phyloP scores from a whole-genome alignment of 1,140 invertebrate genomes.

The Drosophila teissieri region DNA sequence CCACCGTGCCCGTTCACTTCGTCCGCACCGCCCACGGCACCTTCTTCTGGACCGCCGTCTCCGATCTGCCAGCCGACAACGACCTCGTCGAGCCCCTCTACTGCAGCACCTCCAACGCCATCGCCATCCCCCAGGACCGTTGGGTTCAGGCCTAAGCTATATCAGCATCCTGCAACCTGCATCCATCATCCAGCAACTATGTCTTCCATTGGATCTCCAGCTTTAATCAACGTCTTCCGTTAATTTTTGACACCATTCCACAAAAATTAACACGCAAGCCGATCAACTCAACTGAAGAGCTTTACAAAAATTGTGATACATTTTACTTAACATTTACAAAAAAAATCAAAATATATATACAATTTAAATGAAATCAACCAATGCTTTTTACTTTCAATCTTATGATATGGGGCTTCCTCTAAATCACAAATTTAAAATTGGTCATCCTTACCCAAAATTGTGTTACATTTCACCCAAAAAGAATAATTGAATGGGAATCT shows the following conservation, averaged over 20 bases:
- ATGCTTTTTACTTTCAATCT: constrained; percentile 7
- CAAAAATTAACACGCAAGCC: constrained; percentile 72
- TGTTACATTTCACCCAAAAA: neutral
- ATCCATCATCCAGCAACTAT: constrained; percentile 34
- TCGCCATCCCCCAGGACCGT: constrained; percentile 84
- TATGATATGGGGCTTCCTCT: neutral
- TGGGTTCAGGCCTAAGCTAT: constrained; percentile 85
- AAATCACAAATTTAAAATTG: neutral
- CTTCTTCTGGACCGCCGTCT: constrained; percentile 87
- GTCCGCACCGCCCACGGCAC: constrained; percentile 86
- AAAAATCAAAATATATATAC: constrained; percentile 69
- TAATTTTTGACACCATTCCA: constrained; percentile 51
- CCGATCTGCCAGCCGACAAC: constrained; percentile 83
- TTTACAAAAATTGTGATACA: constrained; percentile 84
- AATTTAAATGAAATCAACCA: constrained; percentile 58
- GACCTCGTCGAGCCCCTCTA: constrained; percentile 83
- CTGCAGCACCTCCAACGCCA: constrained; percentile 84
- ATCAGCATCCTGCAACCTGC: neutral
- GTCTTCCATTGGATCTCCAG: constrained; percentile 69
- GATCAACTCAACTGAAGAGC: constrained; percentile 62
- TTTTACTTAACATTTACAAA: constrained; percentile 61
- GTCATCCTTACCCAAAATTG: constrained; percentile 16
- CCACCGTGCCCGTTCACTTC: constrained; percentile 85
- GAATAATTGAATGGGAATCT: constrained; percentile 9
- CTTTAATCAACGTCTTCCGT: constrained; percentile 69